phyloP scores from a whole-genome alignment of 1,140 invertebrate genomes.

The Hyles euphorbiae region DNA sequence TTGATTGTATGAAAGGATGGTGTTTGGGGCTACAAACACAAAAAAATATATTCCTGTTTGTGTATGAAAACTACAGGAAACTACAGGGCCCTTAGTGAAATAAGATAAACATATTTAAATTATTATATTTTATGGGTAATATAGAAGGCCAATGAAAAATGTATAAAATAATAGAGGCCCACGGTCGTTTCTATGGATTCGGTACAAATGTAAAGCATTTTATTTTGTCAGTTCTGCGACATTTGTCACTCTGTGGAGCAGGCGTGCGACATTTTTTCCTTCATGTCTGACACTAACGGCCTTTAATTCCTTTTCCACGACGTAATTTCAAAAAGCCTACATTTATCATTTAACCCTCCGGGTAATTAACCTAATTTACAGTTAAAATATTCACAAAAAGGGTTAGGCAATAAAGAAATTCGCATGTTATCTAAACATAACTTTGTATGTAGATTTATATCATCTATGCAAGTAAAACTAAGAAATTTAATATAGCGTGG shows the following conservation, averaged over 20 bases:
- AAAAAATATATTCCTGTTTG: no score
- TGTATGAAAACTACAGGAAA: no score
- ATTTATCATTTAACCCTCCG: constrained; percentile 50
- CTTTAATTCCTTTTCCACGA: constrained; percentile 43
- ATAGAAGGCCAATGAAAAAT: no score
- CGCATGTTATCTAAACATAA: constrained; percentile 10
- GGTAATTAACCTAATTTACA: constrained; percentile 55
- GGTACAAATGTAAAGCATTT: no score
- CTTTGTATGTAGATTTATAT: background rate
- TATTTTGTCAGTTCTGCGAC: constrained; percentile 1
- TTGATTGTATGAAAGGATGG: no score
- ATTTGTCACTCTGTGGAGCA: constrained; percentile 11
- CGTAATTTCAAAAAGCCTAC: constrained; percentile 37
- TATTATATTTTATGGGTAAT: no score
- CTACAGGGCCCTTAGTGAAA: no score
- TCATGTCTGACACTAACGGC: constrained; percentile 30
- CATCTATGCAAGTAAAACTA: background rate
- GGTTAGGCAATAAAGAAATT: constrained; percentile 18
- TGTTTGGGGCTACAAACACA: no score
- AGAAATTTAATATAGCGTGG: no score
- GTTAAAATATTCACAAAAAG: constrained; percentile 27
- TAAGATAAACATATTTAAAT: no score
- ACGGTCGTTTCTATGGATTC: no score
- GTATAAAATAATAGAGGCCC: no score
- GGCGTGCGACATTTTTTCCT: constrained; percentile 30